Base-by-base conservation (phyloP, 64 coral and sea anemone species). In the Orbicella faveolata region DNA sequence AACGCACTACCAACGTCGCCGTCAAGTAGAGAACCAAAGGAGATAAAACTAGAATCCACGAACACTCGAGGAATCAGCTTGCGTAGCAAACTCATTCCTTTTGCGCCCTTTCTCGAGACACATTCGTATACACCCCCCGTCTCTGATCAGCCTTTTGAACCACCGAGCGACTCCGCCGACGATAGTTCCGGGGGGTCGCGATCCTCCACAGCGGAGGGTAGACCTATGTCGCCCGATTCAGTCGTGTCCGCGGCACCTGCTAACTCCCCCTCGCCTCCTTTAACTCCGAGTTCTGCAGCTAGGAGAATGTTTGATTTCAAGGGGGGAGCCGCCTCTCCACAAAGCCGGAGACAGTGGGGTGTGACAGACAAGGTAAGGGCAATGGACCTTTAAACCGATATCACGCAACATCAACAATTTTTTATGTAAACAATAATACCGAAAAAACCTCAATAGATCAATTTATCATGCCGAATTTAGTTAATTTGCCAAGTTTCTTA, bases 331-430 rank as follows among this genome's bases (percentile, higher is more conserved):
- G 34, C 83, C 23, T 62, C 88, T 59, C 89, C 84, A 6, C 95
- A 97, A 70, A 17, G 88, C 4, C 87, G 95, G 26, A 84, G 95
- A 19, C 89, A 89, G 23, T 97, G 95, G 95, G 95, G 90, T 88
- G 92, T 97, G 33, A 97, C 95, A 35, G 92, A 97, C 35, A 97
- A 97, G 92, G 95, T 90, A 84, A 54, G 19, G 41, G 1, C 30
- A 59, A 48, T 6, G 0, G 0, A 2, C 5, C 44, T 48, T 48
- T 2, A 48, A 41, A 41, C 39, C 30, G 30, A 30, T 30, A 30
- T 30, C 30, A 30, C 30, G 30, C 30, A 30, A 2, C 7, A 48
- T 48, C 44, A 48, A 48, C 44, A 48, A 48, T 48, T 48, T 48
- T 6, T 48, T 6, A 48, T 48, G 7, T 48, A 41, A 41, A 41